phyloP scores from a whole-genome alignment of 2,888 invertebrate genomes.

The Theretra japonica region DNA sequence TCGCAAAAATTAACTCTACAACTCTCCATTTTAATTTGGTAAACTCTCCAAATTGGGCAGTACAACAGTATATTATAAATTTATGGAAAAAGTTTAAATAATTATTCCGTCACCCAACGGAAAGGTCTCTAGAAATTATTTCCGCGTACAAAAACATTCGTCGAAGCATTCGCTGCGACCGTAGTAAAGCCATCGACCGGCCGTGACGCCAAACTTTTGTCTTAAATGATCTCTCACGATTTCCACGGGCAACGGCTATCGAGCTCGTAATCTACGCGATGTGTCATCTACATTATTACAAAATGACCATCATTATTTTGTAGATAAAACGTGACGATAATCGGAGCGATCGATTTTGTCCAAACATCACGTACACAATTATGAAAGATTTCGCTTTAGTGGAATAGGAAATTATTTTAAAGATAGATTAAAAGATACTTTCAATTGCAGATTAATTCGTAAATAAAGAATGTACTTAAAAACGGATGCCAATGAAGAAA shows the following conservation, averaged over 20 bases:
- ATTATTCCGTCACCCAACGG: no score
- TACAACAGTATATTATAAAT: no score
- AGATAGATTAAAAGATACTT: no score
- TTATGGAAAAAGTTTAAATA: no score
- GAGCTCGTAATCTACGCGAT: neutral
- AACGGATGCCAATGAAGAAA: neutral
- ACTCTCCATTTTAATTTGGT: no score
- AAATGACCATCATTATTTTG: neutral
- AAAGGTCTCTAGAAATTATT: no score
- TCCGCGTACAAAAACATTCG: neutral
- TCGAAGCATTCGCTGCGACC: no score
- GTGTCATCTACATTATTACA: slow-evolving; percentile 10
- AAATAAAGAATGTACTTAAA: no score
- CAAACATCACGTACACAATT: slow-evolving; percentile 8
- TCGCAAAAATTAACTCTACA: no score
- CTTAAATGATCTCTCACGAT: slow-evolving; percentile 10
- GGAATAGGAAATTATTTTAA: no score
- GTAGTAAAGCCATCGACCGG: slow-evolving; percentile 1
- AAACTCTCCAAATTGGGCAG: no score
- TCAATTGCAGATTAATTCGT: no score
- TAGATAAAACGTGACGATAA: slow-evolving; percentile 22
- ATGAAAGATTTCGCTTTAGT: neutral
- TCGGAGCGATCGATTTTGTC: neutral
- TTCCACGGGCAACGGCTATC: neutral
- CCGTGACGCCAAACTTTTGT: slow-evolving; percentile 3